Evolutionary conservation across 2,797 vertebrate species (phyloP), one percentile per base, ranked within the genome.

Genomic region (Calcarius lapponicus): DNA sequence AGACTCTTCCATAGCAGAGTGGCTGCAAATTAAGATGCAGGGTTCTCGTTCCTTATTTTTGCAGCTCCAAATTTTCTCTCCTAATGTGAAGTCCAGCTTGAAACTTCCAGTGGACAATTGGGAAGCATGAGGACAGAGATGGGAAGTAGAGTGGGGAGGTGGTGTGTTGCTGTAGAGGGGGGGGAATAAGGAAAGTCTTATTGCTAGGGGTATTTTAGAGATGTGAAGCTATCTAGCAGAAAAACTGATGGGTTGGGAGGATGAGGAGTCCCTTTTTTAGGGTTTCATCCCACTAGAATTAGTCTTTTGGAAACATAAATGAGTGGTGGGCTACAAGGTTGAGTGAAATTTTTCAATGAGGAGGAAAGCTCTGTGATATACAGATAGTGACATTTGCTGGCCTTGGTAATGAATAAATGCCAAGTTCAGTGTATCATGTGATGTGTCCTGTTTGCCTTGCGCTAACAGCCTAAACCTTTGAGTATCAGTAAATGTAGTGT

Each of bases 401-500:
- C 95, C 95, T 96, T 94, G 83, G 72, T 95, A 53, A 96, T 75
- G 94, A 93, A 47, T 70, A 86, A 94, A 91, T 94, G 89, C 93
- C 92, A 74, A 92, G 97, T 83, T 95, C 67, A 18, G 53, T 96
- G 93, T 96, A 70, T 96, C 66, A 66, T 96, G 95, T 97, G 62
- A 13, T 18, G 89, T 96, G 88, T 96, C 95, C 94, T 92, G 94
- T 97, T 96, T 94, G 93, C 85, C 96, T 94, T 84, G 93, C 42
- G 64, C 86, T 96, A 82, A 53, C 82, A 93, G 91, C 95, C 89
- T 88, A 79, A 94, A 90, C 84, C 93, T 93, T 97, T 87, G 87
- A 94, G 76, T 97, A 91, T 92, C 75, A 93, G 81, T 96, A 80
- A 78, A 86, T 96, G 94, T 97, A 91, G 93, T 92, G 90, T 96